Evolutionary conservation across 1,140 invertebrate species (phyloP).

Genomic region (Drosophila novamexicana): DNA sequence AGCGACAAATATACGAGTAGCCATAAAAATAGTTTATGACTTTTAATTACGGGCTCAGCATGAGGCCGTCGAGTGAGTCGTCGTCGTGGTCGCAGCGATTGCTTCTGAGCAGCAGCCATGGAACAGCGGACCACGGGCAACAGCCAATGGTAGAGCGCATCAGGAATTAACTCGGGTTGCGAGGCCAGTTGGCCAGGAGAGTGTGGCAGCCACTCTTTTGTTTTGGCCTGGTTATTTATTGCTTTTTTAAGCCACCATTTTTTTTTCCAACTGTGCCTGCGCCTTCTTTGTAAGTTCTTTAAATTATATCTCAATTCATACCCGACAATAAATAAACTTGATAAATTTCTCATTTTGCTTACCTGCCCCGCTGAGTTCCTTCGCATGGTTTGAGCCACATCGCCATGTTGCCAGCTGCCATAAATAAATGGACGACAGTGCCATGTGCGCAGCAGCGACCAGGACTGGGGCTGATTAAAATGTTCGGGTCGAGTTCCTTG

Average conservation of each 20-base stretch:
- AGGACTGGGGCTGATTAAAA: slow-evolving; percentile 67
- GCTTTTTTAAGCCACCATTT: slow-evolving; percentile 75
- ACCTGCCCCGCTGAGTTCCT: slow-evolving; percentile 63
- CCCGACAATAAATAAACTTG: slow-evolving; percentile 77
- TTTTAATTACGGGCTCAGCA: slow-evolving; percentile 77
- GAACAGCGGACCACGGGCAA: slow-evolving; percentile 11
- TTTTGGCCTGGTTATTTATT: slow-evolving; percentile 68
- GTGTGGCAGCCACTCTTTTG: slow-evolving; percentile 41
- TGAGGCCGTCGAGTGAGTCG: slow-evolving; percentile 56
- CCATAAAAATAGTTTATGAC: slow-evolving; percentile 78
- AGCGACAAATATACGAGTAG: slow-evolving; percentile 71
- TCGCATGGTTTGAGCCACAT: slow-evolving; percentile 25
- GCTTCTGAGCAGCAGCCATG: slow-evolving; percentile 36
- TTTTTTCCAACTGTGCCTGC: slow-evolving; percentile 35
- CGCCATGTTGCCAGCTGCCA: slow-evolving; percentile 51
- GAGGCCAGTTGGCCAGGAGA: slow-evolving; percentile 17
- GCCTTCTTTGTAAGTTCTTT: slow-evolving; percentile 71
- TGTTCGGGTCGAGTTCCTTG: slow-evolving; percentile 68
- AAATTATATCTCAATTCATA: slow-evolving; percentile 81
- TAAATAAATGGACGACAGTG: slow-evolving; percentile 66
- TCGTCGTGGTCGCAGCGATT: slow-evolving; percentile 18
- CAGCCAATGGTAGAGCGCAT: slow-evolving; percentile 52
- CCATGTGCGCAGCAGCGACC: slow-evolving; percentile 29
- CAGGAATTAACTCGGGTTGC: slow-evolving; percentile 12
- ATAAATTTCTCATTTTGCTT: slow-evolving; percentile 77